Base-by-base conservation (phyloP, 2,797 vertebrate species). In the Coracias cyanogaster region DNA sequence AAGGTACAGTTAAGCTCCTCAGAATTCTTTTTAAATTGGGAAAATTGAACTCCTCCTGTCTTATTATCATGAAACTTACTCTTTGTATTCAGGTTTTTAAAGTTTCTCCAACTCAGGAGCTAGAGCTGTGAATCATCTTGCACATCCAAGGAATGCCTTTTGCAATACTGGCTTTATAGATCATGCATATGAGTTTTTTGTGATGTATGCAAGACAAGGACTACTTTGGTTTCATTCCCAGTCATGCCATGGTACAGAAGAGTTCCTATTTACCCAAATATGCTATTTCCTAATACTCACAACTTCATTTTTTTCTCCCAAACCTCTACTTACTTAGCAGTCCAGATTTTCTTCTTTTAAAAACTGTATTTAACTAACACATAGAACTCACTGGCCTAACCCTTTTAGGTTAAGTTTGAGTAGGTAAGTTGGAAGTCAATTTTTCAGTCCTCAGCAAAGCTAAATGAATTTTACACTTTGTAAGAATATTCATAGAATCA, bases 241-340 rank as follows among this genome's bases (percentile, higher is more conserved):
- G 51, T 22, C 43, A 37, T 52, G 43, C 49, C 19, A 33, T 25
- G 18, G 62, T 62, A 94, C 93, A 89, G 12, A 49, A 81, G 49
- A 81, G 41, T 39, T 86, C 69, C 84, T 91, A n/a, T 93, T 90
- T 92, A 69, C 72, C 52, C 45, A 74, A 83, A 83, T 31, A 54
- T 3, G 4, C 39, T 18, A 58, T 92, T 82, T 94, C 49, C 54
- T 74, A 39, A 15, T 41, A 41, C 10, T 87, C 29, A 21, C 15
- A 54, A 12, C 39, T 74, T 73, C 33, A 39, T 4, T 84, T 37
- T 29, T 18, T 3, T 22, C 28, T 22, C 39, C 52, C 6, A 55
- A 24, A 4, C 24, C 51, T 65, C 25, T 25, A 24, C 57, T 91
- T 48, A 26, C 12, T 71, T 78, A 69, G 33, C 7, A 26, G 31